Evolutionary conservation across 2,797 vertebrate genomes (phyloP).

Genomic region (Gymnopithys bicolor): DNA sequence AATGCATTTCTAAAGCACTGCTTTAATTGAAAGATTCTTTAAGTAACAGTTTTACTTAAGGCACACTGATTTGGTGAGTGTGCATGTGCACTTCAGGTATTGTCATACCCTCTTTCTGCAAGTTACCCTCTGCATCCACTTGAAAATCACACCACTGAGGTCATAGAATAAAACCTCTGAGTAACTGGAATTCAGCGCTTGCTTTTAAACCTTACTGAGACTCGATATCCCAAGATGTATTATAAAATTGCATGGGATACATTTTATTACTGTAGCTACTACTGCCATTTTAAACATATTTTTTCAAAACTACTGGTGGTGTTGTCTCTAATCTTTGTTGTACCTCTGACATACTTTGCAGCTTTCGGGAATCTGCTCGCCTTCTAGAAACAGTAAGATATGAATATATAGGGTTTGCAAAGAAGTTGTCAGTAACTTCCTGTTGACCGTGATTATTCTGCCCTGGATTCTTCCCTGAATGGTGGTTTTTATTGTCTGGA

Average conservation of each 20-base stretch:
- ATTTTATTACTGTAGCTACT: background rate
- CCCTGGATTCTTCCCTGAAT: background rate
- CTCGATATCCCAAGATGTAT: background rate
- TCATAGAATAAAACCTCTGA: background rate
- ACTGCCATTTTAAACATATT: background rate
- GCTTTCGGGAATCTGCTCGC: accelerated
- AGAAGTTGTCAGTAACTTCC: background rate
- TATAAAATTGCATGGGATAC: background rate
- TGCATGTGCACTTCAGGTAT: background rate
- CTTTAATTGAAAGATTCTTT: background rate
- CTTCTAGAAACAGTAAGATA: background rate
- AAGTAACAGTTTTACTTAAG: background rate
- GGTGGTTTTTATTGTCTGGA: background rate
- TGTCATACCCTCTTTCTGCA: background rate
- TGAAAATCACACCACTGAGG: constrained; percentile 7
- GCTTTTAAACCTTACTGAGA: background rate
- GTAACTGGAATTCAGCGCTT: background rate
- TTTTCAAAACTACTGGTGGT: background rate
- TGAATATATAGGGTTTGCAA: background rate
- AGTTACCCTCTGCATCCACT: background rate
- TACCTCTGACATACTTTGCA: background rate
- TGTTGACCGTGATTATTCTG: background rate
- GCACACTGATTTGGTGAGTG: background rate
- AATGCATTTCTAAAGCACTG: background rate
- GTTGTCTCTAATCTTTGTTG: background rate